Base-by-base conservation (phyloP, 1,140 invertebrate genomes). In the Ceratoteleas bidentatus region DNA sequence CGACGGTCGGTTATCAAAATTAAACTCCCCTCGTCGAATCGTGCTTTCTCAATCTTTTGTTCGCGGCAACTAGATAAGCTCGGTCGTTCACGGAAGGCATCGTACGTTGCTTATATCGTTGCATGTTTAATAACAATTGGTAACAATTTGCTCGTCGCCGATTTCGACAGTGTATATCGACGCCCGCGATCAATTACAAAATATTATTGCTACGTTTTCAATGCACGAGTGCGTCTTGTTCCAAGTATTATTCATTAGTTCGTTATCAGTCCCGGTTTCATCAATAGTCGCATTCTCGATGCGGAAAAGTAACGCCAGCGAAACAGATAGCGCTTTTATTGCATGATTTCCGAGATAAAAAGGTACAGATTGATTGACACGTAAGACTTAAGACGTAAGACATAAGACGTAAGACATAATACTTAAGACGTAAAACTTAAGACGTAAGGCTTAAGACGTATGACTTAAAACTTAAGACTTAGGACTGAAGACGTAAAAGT, bases 31-130 rank as follows among this genome's bases (percentile, higher is more conserved):
- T 69, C 45, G 56, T 76, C 57, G 54, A 61, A 61, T 68, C 10
- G 62, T 69, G 24, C 24, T 24, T 24, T 24, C 24, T 4, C 4
- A 24, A 24, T 2, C 24, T 24, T 24, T 24, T 24, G 24, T 81
- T 85, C 87, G 85, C 88, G 87, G 88, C 88, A 90, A 87, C 87
- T 90, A 90, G 88, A 85, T 90, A 91, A 91, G 90, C 90, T 91
- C 89, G 90, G 89, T 91, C 88, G 88, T 91, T 91, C 90, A 91
- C 90, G 90, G 88, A 90, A 92, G 90, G 90, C 90, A 92, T 92
- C 90, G 90, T 90, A 88, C 86, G 88, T 88, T 89, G 88, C 87
- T 88, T 88, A 86, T 86, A 83, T 87, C 82, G 85, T 85, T 87
- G 81, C 81, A 80, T 87, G 69, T 76, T 80, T 45, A 76, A 73